These are phyloP conservation scores for Hipparchia sbordonii DNA, from an alignment of 2,888 invertebrate genomes.

Conservation along the genomic window DNA sequence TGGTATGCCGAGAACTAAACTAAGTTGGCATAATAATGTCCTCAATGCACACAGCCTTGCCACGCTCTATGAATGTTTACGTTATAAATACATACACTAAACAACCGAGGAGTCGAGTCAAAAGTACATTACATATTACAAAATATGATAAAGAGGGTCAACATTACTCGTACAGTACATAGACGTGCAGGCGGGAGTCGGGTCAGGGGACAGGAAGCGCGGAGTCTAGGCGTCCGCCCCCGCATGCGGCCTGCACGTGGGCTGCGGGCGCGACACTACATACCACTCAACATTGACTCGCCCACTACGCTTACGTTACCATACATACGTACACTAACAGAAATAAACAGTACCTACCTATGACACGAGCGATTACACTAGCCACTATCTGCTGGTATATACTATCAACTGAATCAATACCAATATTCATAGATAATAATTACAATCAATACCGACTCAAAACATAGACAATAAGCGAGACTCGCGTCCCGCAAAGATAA, in stretches of 20 bases:
- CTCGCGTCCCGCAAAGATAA: constrained; percentile 80
- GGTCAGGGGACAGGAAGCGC: constrained; percentile 51
- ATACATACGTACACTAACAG: constrained; percentile 76
- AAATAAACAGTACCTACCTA: constrained; percentile 77
- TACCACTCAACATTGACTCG: constrained; percentile 81
- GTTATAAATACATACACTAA: constrained; percentile 78
- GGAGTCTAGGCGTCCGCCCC: constrained; percentile 53
- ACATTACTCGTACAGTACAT: constrained; percentile 75
- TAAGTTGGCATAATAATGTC: constrained; percentile 82
- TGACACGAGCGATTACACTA: constrained; percentile 81
- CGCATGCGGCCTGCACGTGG: constrained; percentile 43
- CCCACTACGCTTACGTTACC: constrained; percentile 79
- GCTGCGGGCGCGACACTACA: constrained; percentile 65
- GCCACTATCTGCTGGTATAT: constrained; percentile 79
- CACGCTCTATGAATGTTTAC: constrained; percentile 84
- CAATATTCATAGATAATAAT: constrained; percentile 71
- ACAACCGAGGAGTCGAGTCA: constrained; percentile 78
- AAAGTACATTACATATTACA: constrained; percentile 79
- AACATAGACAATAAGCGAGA: constrained; percentile 79
- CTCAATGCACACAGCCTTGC: constrained; percentile 88
- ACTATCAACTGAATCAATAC: constrained; percentile 80
- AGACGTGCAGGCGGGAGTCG: constrained; percentile 75
- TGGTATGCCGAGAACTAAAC: constrained; percentile 77
- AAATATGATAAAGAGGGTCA: constrained; percentile 77
- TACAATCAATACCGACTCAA: constrained; percentile 81